These are phyloP conservation scores for Geothlypis trichas DNA, from an alignment of 2,113 vertebrate species.

Conservation along the genomic window DNA sequence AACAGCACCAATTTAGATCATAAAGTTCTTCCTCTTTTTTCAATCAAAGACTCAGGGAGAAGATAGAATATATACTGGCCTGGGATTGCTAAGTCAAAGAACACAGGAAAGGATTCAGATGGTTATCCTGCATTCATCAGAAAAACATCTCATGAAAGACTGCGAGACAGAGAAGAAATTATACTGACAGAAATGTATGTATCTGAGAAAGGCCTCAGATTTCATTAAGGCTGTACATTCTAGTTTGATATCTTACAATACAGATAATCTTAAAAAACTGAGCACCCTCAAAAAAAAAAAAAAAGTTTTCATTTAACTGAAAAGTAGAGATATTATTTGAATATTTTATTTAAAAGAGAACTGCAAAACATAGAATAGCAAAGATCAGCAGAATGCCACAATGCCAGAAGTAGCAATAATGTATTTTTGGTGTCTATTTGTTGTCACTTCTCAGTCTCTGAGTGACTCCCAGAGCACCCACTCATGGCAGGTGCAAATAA, in stretches of 20 bases:
- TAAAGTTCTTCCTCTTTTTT: not conserved
- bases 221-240: not conserved
- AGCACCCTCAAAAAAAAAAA: fast-evolving
- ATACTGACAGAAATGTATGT: not conserved
- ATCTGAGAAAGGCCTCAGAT: not conserved
- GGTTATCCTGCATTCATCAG: not conserved
- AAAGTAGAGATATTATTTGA: not conserved
- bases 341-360: not conserved
- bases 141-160: not conserved
- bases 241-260: not conserved
- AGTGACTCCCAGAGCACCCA: not conserved
- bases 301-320: not conserved
- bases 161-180: not conserved
- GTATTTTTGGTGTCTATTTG: not conserved
- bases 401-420: not conserved
- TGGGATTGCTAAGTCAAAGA: not conserved
- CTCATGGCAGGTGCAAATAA: not conserved
- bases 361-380: not conserved
- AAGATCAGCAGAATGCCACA: not conserved
- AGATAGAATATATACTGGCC: not conserved
- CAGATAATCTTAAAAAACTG: not conserved
- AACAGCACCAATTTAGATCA: not conserved
- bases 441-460: not conserved
- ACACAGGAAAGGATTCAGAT: not conserved
- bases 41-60: not conserved